Evolutionary conservation across 2,888 invertebrate species (phyloP), one percentile per base, ranked within the genome.

Genomic region (Dexiosoma caninum): DNA sequence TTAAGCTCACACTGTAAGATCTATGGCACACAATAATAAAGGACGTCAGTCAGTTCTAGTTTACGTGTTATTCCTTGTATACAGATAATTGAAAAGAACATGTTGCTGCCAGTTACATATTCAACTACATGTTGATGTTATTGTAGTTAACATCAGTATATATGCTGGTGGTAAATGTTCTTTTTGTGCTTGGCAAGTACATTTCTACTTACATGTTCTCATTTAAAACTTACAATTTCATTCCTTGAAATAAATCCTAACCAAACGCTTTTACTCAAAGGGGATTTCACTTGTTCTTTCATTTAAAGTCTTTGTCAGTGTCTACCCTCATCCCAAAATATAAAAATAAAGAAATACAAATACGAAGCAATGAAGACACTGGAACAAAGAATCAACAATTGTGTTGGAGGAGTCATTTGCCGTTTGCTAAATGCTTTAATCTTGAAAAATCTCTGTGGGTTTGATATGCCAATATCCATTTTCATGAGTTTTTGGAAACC

Each of bases 91-190:
- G 21, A 14, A 30, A 9, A 35, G 12, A 49, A 42, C 59, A 72
- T 79, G 69, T 75, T 60, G 64, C 64, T 72, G 67, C 40, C 64
- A 70, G 57, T 79, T 78, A 66, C 74, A 66, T 21, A 32, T 23
- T 57, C 23, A 8, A 35, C 5, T 59, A 59, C 49, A 64, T 51
- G 79, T 53, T 75, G 30, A 21, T 42, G 19, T 23, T 32, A 14
- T 16, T 57, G 27, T 57, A 69, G 62, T 79, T 72, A 66, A 57
- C 69, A 64, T 57, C 49, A 69, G n/a, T n/a, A 64, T 69, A 75
- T 70, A 60, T 62, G 49, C 55, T 70, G 66, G 40, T 64, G 64
- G 75, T 64, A 75, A 64, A 66, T 66, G 51, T 70, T 69, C 14
- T 66, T 21, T 40, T 66, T 66, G 75, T 40, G 57, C 16, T 42